phyloP scores from a whole-genome alignment of 2,888 invertebrate species.

The Drosophila nr. medialis region DNA sequence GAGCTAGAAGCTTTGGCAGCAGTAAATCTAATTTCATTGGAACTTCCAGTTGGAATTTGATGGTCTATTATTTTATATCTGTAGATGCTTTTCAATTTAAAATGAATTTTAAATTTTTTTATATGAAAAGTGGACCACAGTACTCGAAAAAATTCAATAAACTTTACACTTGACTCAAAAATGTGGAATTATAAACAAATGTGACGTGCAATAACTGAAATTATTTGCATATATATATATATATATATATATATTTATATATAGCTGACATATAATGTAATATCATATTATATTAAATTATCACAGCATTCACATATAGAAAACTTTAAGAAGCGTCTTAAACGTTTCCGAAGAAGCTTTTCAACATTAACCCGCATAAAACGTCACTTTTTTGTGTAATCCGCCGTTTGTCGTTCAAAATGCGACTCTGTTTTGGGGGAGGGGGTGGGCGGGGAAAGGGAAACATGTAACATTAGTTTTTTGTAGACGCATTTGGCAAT shows the following conservation, averaged over 20 bases:
- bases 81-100: background rate
- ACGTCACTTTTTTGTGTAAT: conserved; percentile 8
- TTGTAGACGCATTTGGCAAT: conserved; percentile 36
- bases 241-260: too few relatives aligned
- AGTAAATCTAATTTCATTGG: background rate
- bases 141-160: conserved; percentile 19
- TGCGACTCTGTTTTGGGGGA: conserved; percentile 2
- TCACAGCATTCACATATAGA: background rate
- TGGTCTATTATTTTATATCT: background rate
- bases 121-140: background rate
- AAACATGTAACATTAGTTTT: conserved; percentile 3
- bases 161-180: background rate
- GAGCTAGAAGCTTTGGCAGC: background rate
- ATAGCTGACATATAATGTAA: background rate
- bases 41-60: background rate
- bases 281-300: background rate
- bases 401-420: conserved; percentile 1
- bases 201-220: background rate
- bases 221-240: background rate
- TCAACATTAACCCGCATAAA: conserved; percentile 25
- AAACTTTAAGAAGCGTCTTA: background rate
- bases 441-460: background rate
- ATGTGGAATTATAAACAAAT: conserved; percentile 4
- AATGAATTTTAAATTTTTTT: background rate
- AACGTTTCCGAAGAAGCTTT: background rate